Conservation (phyloP, 2,888 invertebrate species). For the Drosophila mimica region DNA sequence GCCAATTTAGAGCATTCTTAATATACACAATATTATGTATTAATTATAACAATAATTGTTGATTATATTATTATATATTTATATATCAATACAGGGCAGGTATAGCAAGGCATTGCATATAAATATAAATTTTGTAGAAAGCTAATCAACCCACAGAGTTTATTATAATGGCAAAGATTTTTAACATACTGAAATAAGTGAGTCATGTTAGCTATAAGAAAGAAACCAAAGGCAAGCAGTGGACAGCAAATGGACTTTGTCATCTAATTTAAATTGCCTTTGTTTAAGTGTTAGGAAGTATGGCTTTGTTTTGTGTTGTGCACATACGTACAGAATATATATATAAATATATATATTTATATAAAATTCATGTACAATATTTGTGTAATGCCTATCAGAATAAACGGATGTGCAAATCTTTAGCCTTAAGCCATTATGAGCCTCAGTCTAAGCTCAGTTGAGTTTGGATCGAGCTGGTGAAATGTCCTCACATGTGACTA, state of each 20-base stretch:
- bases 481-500: background rate
- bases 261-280: background rate
- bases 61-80: background rate
- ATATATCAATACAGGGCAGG: background rate
- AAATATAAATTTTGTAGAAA: background rate
- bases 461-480: slow-evolving; percentile 3
- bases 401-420: slow-evolving; percentile 16
- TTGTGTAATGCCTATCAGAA: slow-evolving; percentile 10
- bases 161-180: background rate
- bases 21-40: background rate
- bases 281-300: background rate
- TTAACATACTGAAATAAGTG: background rate
- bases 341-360: background rate
- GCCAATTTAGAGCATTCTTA: background rate
- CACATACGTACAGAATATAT: background rate
- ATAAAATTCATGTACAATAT: background rate
- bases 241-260: background rate
- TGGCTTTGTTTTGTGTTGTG: background rate
- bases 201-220: too few species aligned
- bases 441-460: slow-evolving; percentile 33
- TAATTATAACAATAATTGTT: background rate
- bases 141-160: background rate
- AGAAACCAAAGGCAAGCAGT: background rate
- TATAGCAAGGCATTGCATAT: background rate
- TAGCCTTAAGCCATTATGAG: background rate